Base-by-base conservation (phyloP, 2,797 vertebrate genomes). In the Chanos chanos region DNA sequence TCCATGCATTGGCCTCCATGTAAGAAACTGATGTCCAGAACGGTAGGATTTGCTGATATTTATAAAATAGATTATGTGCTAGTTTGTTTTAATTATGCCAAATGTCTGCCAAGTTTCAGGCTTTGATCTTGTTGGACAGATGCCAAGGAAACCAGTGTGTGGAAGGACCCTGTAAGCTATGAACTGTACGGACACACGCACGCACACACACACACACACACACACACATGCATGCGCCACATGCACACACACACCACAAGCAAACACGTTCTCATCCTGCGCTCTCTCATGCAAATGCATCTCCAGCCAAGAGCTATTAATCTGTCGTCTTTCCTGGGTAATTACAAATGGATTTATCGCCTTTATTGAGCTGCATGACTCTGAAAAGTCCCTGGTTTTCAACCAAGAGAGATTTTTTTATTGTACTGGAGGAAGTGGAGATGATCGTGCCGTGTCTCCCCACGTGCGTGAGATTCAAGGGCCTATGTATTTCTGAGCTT, bases 41-140 rank as follows among this genome's bases (percentile, higher is more conserved):
- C n/a, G 49, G 22, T 45, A 43, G 39, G 36, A 61, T 50, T 44
- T 45, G 18, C 16, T 28, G 68, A 61, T 44, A 45, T 70, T 61
- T 68, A 51, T 34, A 27, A 52, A 53, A 37, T 47, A 50, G 31
- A 69, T 62, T 48, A 65, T 25, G 49, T 28, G 21, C 18, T 41
- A 49, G 27, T 16, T 47, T 37, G 58, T 64, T 51, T 66, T 67
- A 54, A 67, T 64, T 64, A 61, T 36, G 16, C 40, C 25, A 55
- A 40, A 9, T 19, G 19, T 41, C 52, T 64, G 67, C 45, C 51
- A 64, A 57, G 45, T 33, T 19, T 28, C 25, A 21, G 45, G n/a
- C 55, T 64, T 61, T 59, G 52, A 73, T 69, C 57, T 43, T 28
- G 18, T 27, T 41, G 56, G 16, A 53, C n/a, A n/a, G 24, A 34